Evolutionary conservation across 2,797 vertebrate genomes (phyloP).

Genomic region (Poecile montanus): DNA sequence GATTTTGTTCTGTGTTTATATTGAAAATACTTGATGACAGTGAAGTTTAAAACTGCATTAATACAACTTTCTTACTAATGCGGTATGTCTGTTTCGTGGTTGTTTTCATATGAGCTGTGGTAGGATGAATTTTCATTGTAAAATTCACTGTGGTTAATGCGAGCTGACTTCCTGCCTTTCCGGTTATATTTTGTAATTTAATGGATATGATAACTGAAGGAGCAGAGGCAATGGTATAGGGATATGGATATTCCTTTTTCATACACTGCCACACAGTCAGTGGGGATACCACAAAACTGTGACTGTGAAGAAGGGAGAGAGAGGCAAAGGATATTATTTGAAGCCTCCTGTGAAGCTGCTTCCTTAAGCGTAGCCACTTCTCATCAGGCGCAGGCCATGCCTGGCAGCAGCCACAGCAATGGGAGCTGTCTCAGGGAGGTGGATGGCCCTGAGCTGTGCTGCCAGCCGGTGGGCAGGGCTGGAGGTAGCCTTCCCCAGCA

Average conservation of each 20-base stretch:
- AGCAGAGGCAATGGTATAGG: accelerated
- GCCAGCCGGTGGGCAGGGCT: accelerated
- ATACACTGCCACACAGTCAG: neutral
- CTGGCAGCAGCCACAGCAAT: accelerated
- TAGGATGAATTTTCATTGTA: neutral
- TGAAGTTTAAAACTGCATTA: neutral
- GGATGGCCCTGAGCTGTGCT: neutral
- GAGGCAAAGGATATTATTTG: neutral
- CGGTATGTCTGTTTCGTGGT: neutral
- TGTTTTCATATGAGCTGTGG: neutral
- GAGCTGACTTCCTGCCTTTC: neutral
- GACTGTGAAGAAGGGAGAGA: neutral
- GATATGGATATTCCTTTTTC: neutral
- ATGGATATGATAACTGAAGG: no score
- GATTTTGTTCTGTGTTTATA: neutral
- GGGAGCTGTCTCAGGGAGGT: neutral
- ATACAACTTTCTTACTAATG: neutral
- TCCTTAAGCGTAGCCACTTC: neutral
- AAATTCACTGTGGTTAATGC: neutral
- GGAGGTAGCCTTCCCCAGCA: neutral
- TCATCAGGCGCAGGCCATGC: accelerated
- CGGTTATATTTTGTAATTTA: neutral
- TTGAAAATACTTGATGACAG: neutral
- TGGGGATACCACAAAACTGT: neutral
- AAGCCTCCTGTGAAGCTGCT: neutral